Conservation (phyloP, 2,113 vertebrate species). For the Neodontobutis hainanensis region DNA sequence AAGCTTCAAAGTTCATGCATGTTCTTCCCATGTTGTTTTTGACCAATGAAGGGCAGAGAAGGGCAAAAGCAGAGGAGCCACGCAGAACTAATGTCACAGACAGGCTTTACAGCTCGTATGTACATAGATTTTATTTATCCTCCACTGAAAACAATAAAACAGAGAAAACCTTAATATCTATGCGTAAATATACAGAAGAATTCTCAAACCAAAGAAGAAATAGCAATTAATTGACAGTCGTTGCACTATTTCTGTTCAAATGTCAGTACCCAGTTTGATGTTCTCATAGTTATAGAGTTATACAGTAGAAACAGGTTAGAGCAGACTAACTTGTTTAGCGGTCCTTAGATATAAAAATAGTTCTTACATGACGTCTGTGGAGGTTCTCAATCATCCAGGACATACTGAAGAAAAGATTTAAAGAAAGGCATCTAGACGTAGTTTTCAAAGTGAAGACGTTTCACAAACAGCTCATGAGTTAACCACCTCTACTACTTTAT, state of each 20-base stretch:
- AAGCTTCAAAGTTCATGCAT: conserved; percentile 42
- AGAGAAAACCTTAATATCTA: conserved; percentile 6
- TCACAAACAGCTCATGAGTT: conserved; percentile 5
- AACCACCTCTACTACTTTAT: conserved; percentile 17
- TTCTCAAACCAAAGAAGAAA: conserved; percentile 7
- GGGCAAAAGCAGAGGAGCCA: conserved; percentile 17
- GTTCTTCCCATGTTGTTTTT: conserved; percentile 39
- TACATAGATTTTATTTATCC: conserved; percentile 28
- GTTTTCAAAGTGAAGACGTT: no score
- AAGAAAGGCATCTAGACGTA: no score
- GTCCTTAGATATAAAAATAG: conserved; percentile 63
- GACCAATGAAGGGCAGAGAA: conserved; percentile 19
- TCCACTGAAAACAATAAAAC: conserved; percentile 1
- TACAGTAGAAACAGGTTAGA: conserved; percentile 31
- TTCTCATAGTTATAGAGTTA: background rate
- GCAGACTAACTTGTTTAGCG: conserved; percentile 17
- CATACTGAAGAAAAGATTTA: no score
- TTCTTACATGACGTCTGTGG: conserved; percentile 44
- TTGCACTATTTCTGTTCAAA: conserved; percentile 13
- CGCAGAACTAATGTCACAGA: conserved; percentile 1
- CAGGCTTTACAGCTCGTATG: conserved; percentile 29
- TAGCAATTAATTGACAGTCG: background rate
- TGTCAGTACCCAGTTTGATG: conserved; percentile 10
- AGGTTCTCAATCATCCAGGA: no score
- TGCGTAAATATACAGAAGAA: conserved; percentile 20